phyloP scores from a whole-genome alignment of 2,888 invertebrate species.

The Drosophila nr. medialis region DNA sequence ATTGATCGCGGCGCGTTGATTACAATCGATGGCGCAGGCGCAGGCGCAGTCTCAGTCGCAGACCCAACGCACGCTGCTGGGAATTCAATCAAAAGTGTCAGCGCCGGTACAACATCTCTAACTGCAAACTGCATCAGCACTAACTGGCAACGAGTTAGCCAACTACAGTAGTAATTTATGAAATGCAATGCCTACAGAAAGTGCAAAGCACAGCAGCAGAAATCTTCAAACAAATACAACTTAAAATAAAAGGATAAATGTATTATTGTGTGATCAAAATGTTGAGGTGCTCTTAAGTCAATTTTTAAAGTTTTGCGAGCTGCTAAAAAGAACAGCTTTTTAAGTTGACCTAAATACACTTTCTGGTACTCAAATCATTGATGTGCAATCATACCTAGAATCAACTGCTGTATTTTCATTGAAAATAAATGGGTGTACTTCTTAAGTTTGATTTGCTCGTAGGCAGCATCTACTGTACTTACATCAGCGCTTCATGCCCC shows the following conservation, averaged over 20 bases:
- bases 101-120: conserved; percentile 72
- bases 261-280: not conserved
- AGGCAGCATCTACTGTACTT: conserved; percentile 39
- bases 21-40: conserved; percentile 60
- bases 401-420: not conserved
- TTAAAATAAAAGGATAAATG: not conserved
- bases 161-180: conserved; percentile 29
- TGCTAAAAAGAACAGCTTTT: not conserved
- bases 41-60: conserved; percentile 28
- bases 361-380: not conserved
- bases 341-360: not conserved
- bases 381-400: not conserved
- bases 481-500: conserved; percentile 38
- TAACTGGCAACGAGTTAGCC: conserved; percentile 56
- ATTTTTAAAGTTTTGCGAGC: too few relatives aligned
- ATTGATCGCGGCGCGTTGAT: conserved; percentile 76
- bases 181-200: not conserved
- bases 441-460: not conserved
- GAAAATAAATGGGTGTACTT: not conserved
- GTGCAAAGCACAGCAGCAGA: not conserved
- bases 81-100: conserved; percentile 83
- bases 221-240: not conserved
- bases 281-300: too few relatives aligned
- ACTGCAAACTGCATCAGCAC: conserved; percentile 52
- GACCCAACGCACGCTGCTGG: conserved; percentile 72